phyloP scores from a whole-genome alignment of 2,888 invertebrate genomes.

The Julus scandinavius region DNA sequence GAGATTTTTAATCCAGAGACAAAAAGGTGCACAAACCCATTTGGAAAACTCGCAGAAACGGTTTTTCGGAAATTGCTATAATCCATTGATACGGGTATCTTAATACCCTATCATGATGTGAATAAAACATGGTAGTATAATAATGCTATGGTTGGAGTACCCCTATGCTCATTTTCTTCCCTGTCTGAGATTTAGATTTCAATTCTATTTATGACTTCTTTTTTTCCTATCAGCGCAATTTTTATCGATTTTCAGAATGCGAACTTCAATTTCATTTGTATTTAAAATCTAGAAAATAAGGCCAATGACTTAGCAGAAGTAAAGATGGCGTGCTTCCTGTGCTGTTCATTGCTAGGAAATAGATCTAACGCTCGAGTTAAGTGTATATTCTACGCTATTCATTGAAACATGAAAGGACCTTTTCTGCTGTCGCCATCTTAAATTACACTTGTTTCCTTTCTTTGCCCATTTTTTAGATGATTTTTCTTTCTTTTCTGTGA shows the following conservation, averaged over 20 bases:
- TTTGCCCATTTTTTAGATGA: background rate
- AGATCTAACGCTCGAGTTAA: conserved; percentile 37
- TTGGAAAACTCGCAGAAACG: background rate
- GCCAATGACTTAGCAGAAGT: conserved; percentile 27
- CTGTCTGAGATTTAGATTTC: background rate
- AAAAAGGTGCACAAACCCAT: background rate
- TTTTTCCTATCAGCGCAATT: conserved; percentile 14
- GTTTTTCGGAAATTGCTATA: conserved; percentile 29
- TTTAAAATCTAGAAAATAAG: background rate
- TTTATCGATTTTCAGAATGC: conserved; percentile 19
- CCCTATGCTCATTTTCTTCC: background rate
- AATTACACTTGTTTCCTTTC: conserved; percentile 45
- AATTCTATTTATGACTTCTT: conserved; percentile 23
- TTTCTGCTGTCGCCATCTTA: conserved; percentile 34
- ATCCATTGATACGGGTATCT: background rate
- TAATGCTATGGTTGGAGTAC: background rate
- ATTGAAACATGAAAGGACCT: conserved; percentile 14
- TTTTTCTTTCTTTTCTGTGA: background rate
- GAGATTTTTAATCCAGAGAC: background rate
- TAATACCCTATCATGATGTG: background rate
- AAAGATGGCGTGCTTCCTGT: conserved; percentile 29
- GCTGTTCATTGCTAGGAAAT: conserved; percentile 37
- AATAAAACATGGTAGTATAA: background rate
- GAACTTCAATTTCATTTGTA: conserved; percentile 1
- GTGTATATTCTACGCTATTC: conserved; percentile 1